Evolutionary conservation across 2,888 invertebrate genomes (phyloP).

Genomic region (Drosophila seclusa): DNA sequence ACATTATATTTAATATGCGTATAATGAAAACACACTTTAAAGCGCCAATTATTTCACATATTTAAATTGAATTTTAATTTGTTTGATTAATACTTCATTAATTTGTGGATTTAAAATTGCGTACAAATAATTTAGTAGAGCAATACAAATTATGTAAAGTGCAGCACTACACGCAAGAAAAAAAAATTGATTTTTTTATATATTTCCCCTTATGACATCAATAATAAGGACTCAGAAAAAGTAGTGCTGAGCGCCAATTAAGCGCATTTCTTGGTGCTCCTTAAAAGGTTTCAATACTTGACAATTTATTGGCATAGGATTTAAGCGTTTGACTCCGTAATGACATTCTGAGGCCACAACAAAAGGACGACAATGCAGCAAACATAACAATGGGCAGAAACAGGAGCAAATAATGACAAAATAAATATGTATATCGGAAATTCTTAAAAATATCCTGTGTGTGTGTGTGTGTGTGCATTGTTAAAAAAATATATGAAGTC

Average conservation of each 20-base stretch:
- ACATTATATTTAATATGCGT: background rate
- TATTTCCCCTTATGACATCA: background rate
- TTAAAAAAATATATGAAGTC: constrained; percentile 66
- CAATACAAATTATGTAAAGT: background rate
- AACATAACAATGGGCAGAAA: constrained; percentile 37
- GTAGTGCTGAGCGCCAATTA: constrained; percentile 21
- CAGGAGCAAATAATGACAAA: constrained; percentile 34
- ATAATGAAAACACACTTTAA: constrained; percentile 9
- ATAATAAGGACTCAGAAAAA: background rate
- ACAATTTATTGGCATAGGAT: constrained; percentile 22
- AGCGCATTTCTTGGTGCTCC: background rate
- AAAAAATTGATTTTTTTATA: background rate
- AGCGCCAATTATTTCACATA: constrained; percentile 19
- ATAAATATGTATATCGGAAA: constrained; percentile 41
- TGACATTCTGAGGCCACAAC: constrained; percentile 44
- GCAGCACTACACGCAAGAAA: background rate
- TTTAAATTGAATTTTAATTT: constrained; percentile 38
- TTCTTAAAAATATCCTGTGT: constrained; percentile 28
- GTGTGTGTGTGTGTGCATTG: constrained; percentile 2
- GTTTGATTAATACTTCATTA: constrained; percentile 41
- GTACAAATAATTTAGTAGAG: background rate
- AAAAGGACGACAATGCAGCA: constrained; percentile 49
- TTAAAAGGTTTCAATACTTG: constrained; percentile 2
- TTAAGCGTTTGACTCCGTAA: constrained; percentile 7
- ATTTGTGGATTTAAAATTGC: background rate